phyloP scores from a whole-genome alignment of 2,888 invertebrate genomes.

The Tipula vernalis region DNA sequence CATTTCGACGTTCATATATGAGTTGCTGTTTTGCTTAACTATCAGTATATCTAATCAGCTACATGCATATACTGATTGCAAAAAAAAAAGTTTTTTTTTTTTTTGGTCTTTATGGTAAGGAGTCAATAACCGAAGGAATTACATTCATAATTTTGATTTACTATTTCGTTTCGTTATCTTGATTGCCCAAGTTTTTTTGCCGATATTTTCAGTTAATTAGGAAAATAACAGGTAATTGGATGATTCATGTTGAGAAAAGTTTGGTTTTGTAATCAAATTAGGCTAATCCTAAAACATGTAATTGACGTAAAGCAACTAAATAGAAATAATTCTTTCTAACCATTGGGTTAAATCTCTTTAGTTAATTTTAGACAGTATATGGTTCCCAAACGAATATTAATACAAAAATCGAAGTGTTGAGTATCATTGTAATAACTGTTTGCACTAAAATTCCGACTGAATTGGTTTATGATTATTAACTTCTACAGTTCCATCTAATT shows the following conservation, averaged over 20 bases:
- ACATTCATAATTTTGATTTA: not conserved
- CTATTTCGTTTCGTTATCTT: not conserved
- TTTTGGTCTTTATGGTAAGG: not conserved
- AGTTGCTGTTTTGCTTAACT: not conserved
- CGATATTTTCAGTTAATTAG: not conserved
- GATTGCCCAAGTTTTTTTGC: not conserved
- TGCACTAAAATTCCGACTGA: no score
- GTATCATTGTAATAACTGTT: no score
- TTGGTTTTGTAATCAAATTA: no score
- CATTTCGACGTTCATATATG: not conserved
- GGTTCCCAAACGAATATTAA: no score
- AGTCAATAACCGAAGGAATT: not conserved
- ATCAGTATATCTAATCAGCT: not conserved
- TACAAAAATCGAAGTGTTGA: no score
- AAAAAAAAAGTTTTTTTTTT: not conserved
- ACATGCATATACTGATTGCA: not conserved
- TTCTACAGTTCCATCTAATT: no score
- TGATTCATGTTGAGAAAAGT: not conserved
- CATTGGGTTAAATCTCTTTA: no score
- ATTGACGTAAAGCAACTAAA: no score
- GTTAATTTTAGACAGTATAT: no score
- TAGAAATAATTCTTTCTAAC: not conserved
- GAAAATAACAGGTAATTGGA: not conserved
- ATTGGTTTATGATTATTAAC: no score
- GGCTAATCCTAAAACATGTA: no score